Base-by-base conservation (phyloP, 2,888 invertebrate genomes). In the Brenthis hecate region DNA sequence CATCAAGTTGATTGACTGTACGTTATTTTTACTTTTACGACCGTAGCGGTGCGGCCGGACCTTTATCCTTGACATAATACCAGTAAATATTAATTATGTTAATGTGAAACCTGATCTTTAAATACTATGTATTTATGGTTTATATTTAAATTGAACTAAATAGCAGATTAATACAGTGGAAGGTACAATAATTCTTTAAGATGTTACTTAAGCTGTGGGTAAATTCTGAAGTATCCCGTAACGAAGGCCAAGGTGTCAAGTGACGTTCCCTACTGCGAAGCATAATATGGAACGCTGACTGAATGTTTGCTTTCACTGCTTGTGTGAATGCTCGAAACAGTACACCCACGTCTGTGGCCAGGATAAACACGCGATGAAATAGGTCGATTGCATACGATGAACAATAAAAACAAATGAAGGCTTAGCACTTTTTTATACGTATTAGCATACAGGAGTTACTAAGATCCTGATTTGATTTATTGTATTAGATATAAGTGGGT, bases 261-360 rank as follows among this genome's bases (percentile, higher is more conserved):
- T 91, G 84, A 86, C 89, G 78, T 76, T 81, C 81, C 80, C 79
- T 81, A 84, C 19, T 19, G 19, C 86, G 84, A 85, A 82, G 87
- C 87, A 85, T 85, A 85, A 86, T 85, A 84, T 86, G 85, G 83
- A 87, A 86, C 88, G 88, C 81, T 82, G 83, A 83, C 81, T 83
- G 72, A 73, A 71, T 78, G 87, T 90, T 87, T 86, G 91, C 91
- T 92, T 91, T 91, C 91, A 86, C 90, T 87, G 80, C 73, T 80
- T 77, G 80, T 81, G 80, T 85, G 84, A 85, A 87, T 83, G 84
- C 82, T 81, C 80, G 91, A 86, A 89, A 91, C 84, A 81, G 81
- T 83, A 91, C 86, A 88, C 88, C 85, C 82, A 83, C 84, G 78
- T 78, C 78, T 77, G 77, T 72, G 75, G 74, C 72, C 68, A 75